Base-by-base conservation (phyloP, 1,140 invertebrate species). In the Belonocnema kinseyi region DNA sequence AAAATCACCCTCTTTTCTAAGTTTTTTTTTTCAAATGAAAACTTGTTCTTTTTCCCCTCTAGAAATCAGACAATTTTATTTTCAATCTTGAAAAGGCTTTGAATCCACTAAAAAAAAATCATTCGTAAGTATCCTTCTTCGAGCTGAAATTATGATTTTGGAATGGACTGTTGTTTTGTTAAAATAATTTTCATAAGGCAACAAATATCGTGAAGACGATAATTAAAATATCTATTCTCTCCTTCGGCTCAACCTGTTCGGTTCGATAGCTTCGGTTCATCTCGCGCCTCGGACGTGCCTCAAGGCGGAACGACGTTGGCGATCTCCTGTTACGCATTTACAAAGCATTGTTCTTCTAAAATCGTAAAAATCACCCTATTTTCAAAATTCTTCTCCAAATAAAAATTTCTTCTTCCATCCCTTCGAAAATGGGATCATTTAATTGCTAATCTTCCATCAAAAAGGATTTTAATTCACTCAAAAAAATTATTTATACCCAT, bases 161-260 rank as follows among this genome's bases (percentile, higher is more conserved):
- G 26, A 33, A 33, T 5, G 5, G 26, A 3, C 26, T 33, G 2
- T 33, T 33, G 21, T 26, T 26, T 26, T 26, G 21, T 5, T 5
- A 33, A 33, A 33, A 4, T 33, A 33, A 33, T 5, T 33, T 33
- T 82, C 76, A 83, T 84, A 82, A 86, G 87, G 81, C 85, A 85
- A 82, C 78, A 75, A 78, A 85, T 84, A 88, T 86, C 83, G 83
- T 82, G 81, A 79, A 76, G 72, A 83, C 74, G 85, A 88, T 87
- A 88, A 89, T 89, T 88, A 87, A 88, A 88, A 87, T 87, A 87
- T 87, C 83, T 83, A 19, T n/a, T 77, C 72, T 50, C 73, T 82
- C 77, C 61, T 76, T 77, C 19, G 75, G 70, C 77, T 78, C 61
- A 78, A 33, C 73, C 76, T 77, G 82, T 87, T 82, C 33, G 79